Conservation (phyloP, 2,888 invertebrate species). For the Falcaria lacertinaria region DNA sequence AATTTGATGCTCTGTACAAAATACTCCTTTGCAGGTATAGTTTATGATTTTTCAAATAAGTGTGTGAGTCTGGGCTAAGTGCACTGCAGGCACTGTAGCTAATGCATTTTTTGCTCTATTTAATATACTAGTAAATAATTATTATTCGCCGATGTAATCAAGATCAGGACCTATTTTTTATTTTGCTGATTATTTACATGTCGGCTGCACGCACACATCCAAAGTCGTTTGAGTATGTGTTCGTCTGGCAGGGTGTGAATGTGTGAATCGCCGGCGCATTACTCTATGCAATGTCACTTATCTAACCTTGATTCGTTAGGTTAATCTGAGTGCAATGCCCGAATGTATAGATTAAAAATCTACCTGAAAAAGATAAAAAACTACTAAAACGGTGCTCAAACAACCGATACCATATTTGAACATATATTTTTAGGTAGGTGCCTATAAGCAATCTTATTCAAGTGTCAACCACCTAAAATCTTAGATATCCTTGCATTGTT, state of each 20-base stretch:
- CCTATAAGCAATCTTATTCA: neutral
- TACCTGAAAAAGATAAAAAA: slow-evolving; percentile 6
- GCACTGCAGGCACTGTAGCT: too few relatives aligned
- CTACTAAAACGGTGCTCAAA: neutral
- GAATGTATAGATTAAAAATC: slow-evolving; percentile 35
- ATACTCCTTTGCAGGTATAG: too few relatives aligned
- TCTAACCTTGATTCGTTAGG: slow-evolving; percentile 47
- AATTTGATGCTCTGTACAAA: too few relatives aligned
- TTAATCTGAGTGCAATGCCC: slow-evolving; percentile 56
- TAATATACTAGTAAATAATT: too few relatives aligned
- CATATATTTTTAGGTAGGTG: neutral
- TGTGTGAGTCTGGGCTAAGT: too few relatives aligned
- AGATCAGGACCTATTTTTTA: too few relatives aligned
- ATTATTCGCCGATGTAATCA: neutral
- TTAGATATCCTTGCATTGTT: neutral
- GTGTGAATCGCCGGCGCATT: slow-evolving; percentile 40
- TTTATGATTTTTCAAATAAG: too few relatives aligned
- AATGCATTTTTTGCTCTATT: too few relatives aligned
- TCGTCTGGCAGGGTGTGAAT: slow-evolving; percentile 11
- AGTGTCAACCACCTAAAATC: neutral
- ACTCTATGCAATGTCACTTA: slow-evolving; percentile 55
- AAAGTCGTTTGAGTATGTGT: slow-evolving; percentile 4
- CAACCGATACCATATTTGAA: neutral
- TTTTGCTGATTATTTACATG: too few relatives aligned
- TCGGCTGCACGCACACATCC: slow-evolving; percentile 3